Conservation (phyloP, 1,140 invertebrate genomes). For the Sogatella furcifera region DNA sequence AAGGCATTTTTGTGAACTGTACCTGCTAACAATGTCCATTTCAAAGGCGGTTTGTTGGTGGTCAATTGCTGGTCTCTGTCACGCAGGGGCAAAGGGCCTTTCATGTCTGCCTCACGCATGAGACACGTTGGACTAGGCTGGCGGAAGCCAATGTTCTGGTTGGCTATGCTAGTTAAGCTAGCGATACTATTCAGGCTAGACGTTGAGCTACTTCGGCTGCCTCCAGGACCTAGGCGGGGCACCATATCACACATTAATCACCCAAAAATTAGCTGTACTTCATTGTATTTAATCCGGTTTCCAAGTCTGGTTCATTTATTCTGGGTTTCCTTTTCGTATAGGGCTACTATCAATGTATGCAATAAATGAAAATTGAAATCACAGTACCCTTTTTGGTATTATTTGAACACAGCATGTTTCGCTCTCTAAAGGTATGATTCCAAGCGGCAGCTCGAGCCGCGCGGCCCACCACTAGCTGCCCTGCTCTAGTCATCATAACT, state of each 20-base stretch:
- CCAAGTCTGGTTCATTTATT: no score
- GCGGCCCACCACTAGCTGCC: no score
- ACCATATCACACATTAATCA: constrained; percentile 1
- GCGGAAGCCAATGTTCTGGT: background rate
- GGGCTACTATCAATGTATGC: no score
- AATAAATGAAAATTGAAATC: no score
- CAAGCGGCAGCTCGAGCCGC: no score
- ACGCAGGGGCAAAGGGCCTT: constrained; percentile 29
- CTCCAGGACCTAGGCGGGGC: constrained; percentile 30
- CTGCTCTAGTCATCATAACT: no score
- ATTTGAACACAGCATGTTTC: no score
- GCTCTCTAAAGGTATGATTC: no score
- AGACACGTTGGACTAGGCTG: constrained; percentile 13
- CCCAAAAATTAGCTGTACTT: no score
- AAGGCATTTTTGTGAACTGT: background rate
- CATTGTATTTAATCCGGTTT: no score
- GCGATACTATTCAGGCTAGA: constrained; percentile 43
- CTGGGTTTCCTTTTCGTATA: no score
- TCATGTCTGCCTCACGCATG: constrained; percentile 11
- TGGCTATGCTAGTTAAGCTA: constrained; percentile 26
- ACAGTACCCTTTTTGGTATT: no score
- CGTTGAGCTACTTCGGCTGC: constrained; percentile 41
- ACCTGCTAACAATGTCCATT: background rate
- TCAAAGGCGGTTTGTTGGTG: background rate
- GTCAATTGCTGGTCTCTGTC: constrained; percentile 32